Evolutionary conservation across 2,888 invertebrate genomes (phyloP).

Genomic region (Abscondita cerata): DNA sequence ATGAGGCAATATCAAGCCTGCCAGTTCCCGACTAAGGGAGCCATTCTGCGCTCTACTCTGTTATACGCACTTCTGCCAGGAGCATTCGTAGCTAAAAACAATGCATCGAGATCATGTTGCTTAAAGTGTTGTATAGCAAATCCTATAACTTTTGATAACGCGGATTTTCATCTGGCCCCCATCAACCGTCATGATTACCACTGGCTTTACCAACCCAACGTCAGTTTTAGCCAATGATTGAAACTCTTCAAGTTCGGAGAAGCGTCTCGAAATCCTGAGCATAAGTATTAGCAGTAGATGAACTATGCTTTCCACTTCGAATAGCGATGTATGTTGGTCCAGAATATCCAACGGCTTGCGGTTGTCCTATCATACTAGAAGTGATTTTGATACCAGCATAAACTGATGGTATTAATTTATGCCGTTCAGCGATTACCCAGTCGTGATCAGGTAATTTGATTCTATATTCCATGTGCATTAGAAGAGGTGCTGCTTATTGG

Average conservation of each 20-base stretch:
- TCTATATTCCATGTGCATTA: constrained; percentile 31
- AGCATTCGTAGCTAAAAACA: no score
- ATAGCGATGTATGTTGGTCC: constrained; percentile 53
- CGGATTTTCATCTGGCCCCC: constrained; percentile 46
- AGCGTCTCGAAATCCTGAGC: constrained; percentile 17
- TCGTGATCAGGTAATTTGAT: constrained; percentile 22
- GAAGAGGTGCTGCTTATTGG: constrained; percentile 29
- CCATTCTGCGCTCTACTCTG: no score
- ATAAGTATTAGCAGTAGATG: constrained; percentile 34
- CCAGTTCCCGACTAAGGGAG: no score
- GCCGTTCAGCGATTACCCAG: constrained; percentile 24
- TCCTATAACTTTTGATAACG: no score
- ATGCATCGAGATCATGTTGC: not conserved
- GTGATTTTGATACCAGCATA: constrained; percentile 40
- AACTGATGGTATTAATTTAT: constrained; percentile 40
- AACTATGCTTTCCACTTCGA: constrained; percentile 39
- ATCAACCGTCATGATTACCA: constrained; percentile 44
- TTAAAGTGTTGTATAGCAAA: no score
- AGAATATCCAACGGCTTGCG: constrained; percentile 50
- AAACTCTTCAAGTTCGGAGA: constrained; percentile 24
- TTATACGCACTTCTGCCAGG: no score
- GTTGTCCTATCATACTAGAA: constrained; percentile 41
- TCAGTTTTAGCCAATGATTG: constrained; percentile 23
- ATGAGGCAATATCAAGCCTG: no score
- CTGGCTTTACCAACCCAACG: constrained; percentile 36